Percentiles rank a stretch among this genome's conserved stretches.
phyloP scores from a whole-genome alignment of 2,113 vertebrate genomes.

The Ailuropoda melanoleuca region DNA sequence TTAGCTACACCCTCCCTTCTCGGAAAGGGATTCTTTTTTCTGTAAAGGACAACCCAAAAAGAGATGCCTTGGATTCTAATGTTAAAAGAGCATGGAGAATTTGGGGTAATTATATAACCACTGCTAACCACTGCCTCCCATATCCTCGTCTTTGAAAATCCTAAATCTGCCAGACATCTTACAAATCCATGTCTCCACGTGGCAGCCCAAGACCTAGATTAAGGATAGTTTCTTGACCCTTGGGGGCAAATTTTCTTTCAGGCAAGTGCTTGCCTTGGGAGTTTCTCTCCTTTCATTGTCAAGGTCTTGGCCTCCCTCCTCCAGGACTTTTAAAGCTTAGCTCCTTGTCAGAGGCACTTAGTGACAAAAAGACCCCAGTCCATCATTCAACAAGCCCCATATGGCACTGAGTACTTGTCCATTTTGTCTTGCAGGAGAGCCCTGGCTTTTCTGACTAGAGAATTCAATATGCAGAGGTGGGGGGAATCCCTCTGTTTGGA shows the following conservation, averaged over 20 bases:
- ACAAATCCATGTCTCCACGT: background rate
- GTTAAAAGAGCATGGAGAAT: background rate
- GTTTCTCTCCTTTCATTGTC: constrained; percentile 28
- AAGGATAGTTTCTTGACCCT: constrained; percentile 4
- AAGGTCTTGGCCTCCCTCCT: background rate
- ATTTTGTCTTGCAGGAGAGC: constrained; percentile 8
- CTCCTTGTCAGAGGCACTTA: background rate
- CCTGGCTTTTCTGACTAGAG: background rate
- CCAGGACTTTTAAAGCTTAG: background rate
- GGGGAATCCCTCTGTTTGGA: background rate
- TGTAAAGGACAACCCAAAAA: background rate
- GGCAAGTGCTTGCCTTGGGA: background rate
- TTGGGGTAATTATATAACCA: background rate
- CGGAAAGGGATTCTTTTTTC: background rate
- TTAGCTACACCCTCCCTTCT: background rate
- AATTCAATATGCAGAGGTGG: background rate
- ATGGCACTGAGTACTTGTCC: background rate
- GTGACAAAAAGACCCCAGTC: background rate
- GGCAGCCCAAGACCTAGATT: background rate
- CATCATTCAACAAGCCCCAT: background rate
- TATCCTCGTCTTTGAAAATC: background rate
- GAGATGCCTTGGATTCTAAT: background rate
- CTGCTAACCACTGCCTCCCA: background rate
- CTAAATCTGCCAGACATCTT: constrained; percentile 11
- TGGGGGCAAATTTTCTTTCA: background rate